These are phyloP conservation scores for Peromyscus eremicus DNA, from an alignment of 2,797 vertebrate species.

Conservation along the genomic window DNA sequence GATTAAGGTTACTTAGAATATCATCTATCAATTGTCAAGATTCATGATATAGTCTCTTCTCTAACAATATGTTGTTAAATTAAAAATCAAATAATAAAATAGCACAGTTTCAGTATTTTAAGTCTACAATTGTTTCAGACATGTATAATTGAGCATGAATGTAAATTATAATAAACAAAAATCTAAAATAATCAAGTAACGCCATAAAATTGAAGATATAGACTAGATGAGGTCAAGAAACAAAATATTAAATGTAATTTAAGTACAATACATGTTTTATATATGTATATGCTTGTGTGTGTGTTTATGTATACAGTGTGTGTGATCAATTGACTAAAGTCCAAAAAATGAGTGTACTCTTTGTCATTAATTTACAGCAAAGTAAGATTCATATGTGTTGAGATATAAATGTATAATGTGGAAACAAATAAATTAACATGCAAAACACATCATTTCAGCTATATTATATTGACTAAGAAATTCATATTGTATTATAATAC, in stretches of 20 bases:
- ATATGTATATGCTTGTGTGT: background rate
- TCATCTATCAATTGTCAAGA: constrained; percentile 57
- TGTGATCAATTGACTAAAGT: background rate
- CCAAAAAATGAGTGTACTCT: background rate
- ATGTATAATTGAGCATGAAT: background rate
- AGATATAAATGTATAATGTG: constrained; percentile 18
- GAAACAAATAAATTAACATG: constrained; percentile 12
- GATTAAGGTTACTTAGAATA: background rate
- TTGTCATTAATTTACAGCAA: constrained; percentile 1
- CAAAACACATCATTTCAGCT: constrained; percentile 16
- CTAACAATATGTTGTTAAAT: constrained; percentile 4
- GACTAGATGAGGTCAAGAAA: background rate
- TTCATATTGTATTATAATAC: background rate
- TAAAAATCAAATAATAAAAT: constrained; percentile 30
- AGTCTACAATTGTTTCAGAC: constrained; percentile 18
- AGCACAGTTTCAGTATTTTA: background rate
- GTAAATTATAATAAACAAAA: constrained; percentile 17
- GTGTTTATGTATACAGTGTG: background rate
- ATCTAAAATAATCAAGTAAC: constrained; percentile 36
- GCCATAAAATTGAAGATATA: background rate
- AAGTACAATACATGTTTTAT: background rate
- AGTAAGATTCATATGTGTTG: constrained; percentile 15
- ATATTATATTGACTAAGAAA: background rate
- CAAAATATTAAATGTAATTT: background rate
- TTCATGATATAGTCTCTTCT: constrained; percentile 27